Percentiles rank a stretch among this genome's conserved stretches.
phyloP scores from a whole-genome alignment of 2,888 invertebrate species.

The Myopa tessellatipennis region DNA sequence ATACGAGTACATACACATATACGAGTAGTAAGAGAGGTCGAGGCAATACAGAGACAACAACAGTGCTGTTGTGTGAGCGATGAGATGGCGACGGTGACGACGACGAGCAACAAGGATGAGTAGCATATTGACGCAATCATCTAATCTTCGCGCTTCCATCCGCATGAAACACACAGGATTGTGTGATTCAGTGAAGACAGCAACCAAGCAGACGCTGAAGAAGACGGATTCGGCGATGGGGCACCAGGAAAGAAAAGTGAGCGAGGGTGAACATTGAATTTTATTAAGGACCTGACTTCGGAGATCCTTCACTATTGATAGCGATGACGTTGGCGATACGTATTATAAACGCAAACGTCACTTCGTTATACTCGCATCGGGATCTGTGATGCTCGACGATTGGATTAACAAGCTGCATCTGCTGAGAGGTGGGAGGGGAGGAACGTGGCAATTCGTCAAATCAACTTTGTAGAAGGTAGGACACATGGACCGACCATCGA shows the following conservation, averaged over 20 bases:
- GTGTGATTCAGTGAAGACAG: constrained; percentile 28
- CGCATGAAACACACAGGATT: constrained; percentile 46
- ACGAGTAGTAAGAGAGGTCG: not conserved
- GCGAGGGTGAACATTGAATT: not conserved
- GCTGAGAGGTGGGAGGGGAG: not conserved
- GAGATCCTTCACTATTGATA: constrained; percentile 28
- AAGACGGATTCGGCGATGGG: not conserved
- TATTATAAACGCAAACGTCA: not conserved
- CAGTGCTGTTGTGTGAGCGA: not conserved
- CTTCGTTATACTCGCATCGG: not conserved
- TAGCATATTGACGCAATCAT: constrained; percentile 68
- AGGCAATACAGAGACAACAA: not conserved
- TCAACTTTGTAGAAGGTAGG: not conserved
- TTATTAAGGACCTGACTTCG: constrained; percentile 35
- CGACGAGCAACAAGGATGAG: constrained; percentile 40
- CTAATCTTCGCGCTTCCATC: constrained; percentile 67
- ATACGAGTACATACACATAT: constrained; percentile 39
- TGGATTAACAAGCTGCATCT: too few species aligned
- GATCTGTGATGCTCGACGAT: too few species aligned
- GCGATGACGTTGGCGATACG: constrained; percentile 47
- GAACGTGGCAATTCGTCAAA: too few species aligned
- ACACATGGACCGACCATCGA: constrained; percentile 5
- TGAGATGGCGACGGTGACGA: not conserved
- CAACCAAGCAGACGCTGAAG: not conserved
- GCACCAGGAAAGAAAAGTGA: not conserved